A percentile compares a stretch with the other conserved stretches of the same genome.
phyloP scores from a whole-genome alignment of 2,888 invertebrate genomes.

The Drosophila mercatorum region DNA sequence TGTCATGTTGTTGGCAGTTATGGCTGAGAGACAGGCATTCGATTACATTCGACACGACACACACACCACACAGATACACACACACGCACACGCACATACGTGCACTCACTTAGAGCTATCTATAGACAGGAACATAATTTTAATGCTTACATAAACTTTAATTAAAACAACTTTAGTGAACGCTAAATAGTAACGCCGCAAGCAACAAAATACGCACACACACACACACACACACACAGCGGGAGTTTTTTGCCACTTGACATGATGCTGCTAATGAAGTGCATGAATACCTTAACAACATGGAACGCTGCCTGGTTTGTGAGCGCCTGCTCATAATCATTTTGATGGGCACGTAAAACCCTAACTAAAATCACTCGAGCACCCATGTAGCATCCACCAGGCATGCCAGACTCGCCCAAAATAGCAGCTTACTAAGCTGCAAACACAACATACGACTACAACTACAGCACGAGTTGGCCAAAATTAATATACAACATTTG shows the following conservation, averaged over 20 bases:
- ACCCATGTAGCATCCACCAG: slow-evolving; percentile 19
- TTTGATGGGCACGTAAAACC: slow-evolving; percentile 76
- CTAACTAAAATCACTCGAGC: slow-evolving; percentile 74
- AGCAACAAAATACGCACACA: slow-evolving; percentile 23
- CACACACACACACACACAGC: slow-evolving; percentile 12
- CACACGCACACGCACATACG: neutral
- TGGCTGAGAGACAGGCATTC: slow-evolving; percentile 32
- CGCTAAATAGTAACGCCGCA: slow-evolving; percentile 51
- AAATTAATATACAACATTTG: slow-evolving; percentile 74
- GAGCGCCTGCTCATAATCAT: slow-evolving; percentile 63
- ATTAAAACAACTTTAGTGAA: slow-evolving; percentile 68
- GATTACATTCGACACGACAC: slow-evolving; percentile 45
- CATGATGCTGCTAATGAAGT: slow-evolving; percentile 70
- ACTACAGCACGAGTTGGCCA: slow-evolving; percentile 38
- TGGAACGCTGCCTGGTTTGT: slow-evolving; percentile 24
- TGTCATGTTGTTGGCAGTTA: slow-evolving; percentile 23
- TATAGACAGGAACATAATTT: slow-evolving; percentile 57
- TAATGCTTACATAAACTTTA: slow-evolving; percentile 68
- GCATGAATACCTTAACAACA: slow-evolving; percentile 70
- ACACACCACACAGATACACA: slow-evolving; percentile 4
- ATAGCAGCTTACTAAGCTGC: slow-evolving; percentile 23
- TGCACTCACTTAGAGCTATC: slow-evolving; percentile 1
- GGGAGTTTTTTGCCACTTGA: slow-evolving; percentile 45
- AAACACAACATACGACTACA: slow-evolving; percentile 16
- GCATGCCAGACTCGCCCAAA: slow-evolving; percentile 20